These are phyloP conservation scores for Drosophila phalerata DNA, from an alignment of 2,888 invertebrate genomes.

Conservation along the genomic window DNA sequence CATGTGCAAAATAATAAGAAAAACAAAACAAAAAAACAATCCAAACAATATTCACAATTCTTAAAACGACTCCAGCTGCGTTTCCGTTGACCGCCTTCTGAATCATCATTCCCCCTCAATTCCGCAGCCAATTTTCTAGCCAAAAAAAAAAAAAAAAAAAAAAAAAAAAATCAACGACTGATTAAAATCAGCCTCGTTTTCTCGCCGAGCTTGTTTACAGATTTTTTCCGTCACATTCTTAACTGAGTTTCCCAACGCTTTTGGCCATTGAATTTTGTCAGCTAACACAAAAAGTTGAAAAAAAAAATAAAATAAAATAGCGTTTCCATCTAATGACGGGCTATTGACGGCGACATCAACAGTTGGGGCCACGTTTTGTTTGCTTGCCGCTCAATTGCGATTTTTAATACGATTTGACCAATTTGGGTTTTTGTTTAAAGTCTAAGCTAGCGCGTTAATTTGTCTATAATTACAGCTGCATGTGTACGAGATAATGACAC, in stretches of 20 bases:
- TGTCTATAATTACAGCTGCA: slow-evolving; percentile 66
- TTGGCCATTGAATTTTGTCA: slow-evolving; percentile 67
- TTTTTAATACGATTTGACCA: slow-evolving; percentile 66
- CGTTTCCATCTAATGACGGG: slow-evolving; percentile 57
- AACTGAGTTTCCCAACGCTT: slow-evolving; percentile 62
- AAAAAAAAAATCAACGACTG: slow-evolving; percentile 36
- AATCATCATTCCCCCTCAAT: slow-evolving; percentile 49
- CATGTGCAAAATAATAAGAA: slow-evolving; percentile 37
- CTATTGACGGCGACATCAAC: slow-evolving; percentile 40
- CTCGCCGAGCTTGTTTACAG: slow-evolving; percentile 55
- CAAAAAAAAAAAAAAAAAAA: slow-evolving; percentile 15
- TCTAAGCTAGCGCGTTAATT: slow-evolving; percentile 65
- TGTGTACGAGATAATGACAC: slow-evolving; percentile 43
- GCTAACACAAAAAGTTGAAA: slow-evolving; percentile 30
- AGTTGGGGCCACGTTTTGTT: slow-evolving; percentile 48
- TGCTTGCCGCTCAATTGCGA: slow-evolving; percentile 53
- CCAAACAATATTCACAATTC: slow-evolving; percentile 38
- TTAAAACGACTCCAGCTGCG: slow-evolving; percentile 43
- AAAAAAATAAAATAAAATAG: slow-evolving; percentile 34
- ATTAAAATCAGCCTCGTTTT: slow-evolving; percentile 71
- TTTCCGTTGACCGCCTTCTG: slow-evolving; percentile 75
- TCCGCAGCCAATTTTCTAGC: slow-evolving; percentile 14
- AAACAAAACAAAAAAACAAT: slow-evolving; percentile 20
- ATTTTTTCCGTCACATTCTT: slow-evolving; percentile 69
- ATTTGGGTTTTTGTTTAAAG: slow-evolving; percentile 52